Conservation (phyloP, 2,797 vertebrate genomes). For the Sebastes hopkinsi region DNA sequence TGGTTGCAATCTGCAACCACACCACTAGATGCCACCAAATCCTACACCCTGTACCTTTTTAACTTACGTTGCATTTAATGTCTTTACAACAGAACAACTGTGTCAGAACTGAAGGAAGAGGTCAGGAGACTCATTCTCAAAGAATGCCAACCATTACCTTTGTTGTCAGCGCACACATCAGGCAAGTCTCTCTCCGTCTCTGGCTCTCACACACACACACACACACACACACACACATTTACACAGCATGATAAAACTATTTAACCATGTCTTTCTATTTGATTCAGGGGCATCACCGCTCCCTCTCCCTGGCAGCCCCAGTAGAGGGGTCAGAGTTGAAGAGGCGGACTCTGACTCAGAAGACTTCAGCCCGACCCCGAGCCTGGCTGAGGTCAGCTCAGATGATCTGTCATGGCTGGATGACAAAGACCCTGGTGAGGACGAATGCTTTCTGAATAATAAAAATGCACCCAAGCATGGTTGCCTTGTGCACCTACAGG, state of each 20-base stretch:
- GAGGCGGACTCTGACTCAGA: conserved; percentile 73
- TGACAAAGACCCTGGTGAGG: conserved; percentile 73
- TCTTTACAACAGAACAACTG: conserved; percentile 62
- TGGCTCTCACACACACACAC: not conserved
- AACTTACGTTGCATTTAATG: not conserved
- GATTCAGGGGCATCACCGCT: conserved; percentile 40
- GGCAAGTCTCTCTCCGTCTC: conserved; percentile 40
- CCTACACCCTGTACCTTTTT: too few species aligned
- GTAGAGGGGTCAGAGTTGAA: conserved; percentile 24
- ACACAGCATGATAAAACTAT: not conserved
- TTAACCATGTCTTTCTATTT: not conserved
- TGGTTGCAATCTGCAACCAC: too few species aligned
- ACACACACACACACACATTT: not conserved
- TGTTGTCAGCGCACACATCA: conserved; percentile 48
- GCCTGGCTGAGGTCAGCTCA: conserved; percentile 83
- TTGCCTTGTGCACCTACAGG: not conserved
- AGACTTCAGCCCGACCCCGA: conserved; percentile 82
- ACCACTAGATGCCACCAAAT: too few species aligned
- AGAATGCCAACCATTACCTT: conserved; percentile 49
- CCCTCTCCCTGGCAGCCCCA: conserved; percentile 4
- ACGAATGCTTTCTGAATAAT: not conserved
- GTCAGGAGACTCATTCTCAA: conserved; percentile 72
- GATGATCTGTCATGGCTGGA: conserved; percentile 82
- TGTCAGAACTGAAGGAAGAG: conserved; percentile 82
- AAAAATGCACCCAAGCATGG: not conserved